Percentiles rank a stretch among this genome's conserved stretches.
Conservation (phyloP, 2,113 vertebrate genomes). For the Gambusia affinis region DNA sequence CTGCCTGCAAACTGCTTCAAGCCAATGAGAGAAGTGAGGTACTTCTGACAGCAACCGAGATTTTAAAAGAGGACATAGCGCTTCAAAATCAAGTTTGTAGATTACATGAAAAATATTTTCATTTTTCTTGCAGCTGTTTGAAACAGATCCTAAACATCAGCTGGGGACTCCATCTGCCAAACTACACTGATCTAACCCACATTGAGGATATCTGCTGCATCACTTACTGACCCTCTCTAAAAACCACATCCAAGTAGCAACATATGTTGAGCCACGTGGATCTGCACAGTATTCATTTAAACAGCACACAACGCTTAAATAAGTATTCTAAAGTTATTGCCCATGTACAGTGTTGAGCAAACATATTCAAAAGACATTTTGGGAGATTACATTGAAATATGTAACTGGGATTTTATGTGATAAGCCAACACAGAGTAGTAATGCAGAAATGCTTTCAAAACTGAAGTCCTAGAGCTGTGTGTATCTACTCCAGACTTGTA, state of each 20-base stretch:
- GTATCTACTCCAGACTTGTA: background rate
- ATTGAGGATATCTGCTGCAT: slow-evolving; percentile 44
- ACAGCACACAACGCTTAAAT: background rate
- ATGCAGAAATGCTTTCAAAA: background rate
- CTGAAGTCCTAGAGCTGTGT: background rate
- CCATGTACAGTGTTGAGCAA: background rate
- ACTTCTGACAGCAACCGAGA: slow-evolving; percentile 3
- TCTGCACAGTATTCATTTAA: background rate
- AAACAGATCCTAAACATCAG: slow-evolving; percentile 20
- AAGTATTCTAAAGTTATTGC: background rate
- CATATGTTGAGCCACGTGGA: slow-evolving; percentile 20
- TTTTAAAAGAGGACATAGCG: slow-evolving; percentile 10
- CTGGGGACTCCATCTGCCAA: slow-evolving; percentile 41
- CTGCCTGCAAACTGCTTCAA: slow-evolving; percentile 56
- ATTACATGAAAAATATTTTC: background rate
- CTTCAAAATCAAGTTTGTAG: slow-evolving; percentile 5
- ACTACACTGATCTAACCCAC: slow-evolving; percentile 12
- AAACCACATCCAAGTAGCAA: slow-evolving; percentile 15
- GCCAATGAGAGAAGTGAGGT: slow-evolving; percentile 22
- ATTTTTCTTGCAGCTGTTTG: slow-evolving; percentile 26
- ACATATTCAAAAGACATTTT: background rate
- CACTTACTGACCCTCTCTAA: slow-evolving; percentile 47
- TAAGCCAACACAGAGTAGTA: background rate
- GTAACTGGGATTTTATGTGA: background rate
- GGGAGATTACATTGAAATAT: background rate